These are phyloP conservation scores for Limnothrissa miodon DNA, from an alignment of 2,113 vertebrate species.

Conservation along the genomic window DNA sequence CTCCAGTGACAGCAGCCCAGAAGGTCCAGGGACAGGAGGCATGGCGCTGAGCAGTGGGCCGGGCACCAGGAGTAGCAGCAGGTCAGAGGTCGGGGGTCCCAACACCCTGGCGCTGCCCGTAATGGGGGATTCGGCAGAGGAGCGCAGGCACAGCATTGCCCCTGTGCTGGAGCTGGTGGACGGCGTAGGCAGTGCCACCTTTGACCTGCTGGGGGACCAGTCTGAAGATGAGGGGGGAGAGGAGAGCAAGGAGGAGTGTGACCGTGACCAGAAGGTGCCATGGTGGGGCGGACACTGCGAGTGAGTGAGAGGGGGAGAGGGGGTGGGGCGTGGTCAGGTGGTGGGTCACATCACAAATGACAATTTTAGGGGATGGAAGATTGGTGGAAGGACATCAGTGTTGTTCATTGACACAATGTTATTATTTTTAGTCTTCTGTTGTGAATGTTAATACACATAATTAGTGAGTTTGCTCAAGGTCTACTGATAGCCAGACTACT, in stretches of 20 bases:
- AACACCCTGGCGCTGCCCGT: constrained; percentile 72
- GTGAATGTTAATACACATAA: background rate
- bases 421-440: background rate
- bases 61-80: constrained; percentile 60
- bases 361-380: too few relatives aligned
- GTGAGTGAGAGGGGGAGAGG: constrained; percentile 52
- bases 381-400: too few relatives aligned
- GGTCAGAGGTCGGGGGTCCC: constrained; percentile 56
- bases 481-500: background rate
- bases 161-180: constrained; percentile 78
- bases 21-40: constrained; percentile 56
- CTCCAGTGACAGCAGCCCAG: constrained; percentile 74
- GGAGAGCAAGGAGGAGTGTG: constrained; percentile 72
- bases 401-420: too few relatives aligned
- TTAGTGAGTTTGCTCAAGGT: background rate
- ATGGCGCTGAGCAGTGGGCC: constrained; percentile 19
- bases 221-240: constrained; percentile 77
- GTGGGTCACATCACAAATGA: too few relatives aligned
- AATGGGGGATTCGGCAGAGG: constrained; percentile 58
- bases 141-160: constrained; percentile 76
- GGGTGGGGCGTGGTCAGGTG: too few relatives aligned
- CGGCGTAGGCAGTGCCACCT: constrained; percentile 67
- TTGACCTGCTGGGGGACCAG: constrained; percentile 79
- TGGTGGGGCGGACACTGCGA: constrained; percentile 74
- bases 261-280: constrained; percentile 63